Evolutionary conservation across 2,888 invertebrate species (phyloP).

Genomic region (Psylliodes chrysocephalus): DNA sequence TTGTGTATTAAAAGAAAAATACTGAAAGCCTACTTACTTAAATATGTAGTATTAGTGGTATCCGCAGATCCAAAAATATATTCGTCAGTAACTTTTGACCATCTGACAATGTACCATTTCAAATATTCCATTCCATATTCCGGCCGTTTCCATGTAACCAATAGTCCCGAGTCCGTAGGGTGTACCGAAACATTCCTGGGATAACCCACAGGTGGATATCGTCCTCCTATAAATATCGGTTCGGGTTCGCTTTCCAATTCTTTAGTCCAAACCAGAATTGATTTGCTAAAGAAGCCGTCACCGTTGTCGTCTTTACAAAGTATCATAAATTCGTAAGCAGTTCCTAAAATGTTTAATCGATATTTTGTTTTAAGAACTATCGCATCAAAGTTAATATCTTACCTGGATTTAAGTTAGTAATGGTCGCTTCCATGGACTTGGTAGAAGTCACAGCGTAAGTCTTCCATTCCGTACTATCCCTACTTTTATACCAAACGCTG

Average conservation of each 20-base stretch:
- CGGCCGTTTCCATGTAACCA: slow-evolving; percentile 80
- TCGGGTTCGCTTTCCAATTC: slow-evolving; percentile 55
- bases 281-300: slow-evolving; percentile 90
- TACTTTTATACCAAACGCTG: slow-evolving; percentile 86
- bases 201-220: slow-evolving; percentile 65
- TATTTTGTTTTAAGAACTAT: too few relatives aligned
- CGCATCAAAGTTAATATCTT: background rate
- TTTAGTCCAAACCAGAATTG: slow-evolving; percentile 79
- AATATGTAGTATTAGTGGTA: slow-evolving; percentile 76
- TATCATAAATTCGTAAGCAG: slow-evolving; percentile 91
- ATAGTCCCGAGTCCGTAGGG: slow-evolving; percentile 78
- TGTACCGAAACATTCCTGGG: slow-evolving; percentile 78
- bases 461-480: slow-evolving; percentile 83
- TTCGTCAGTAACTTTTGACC: slow-evolving; percentile 72
- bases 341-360: slow-evolving; percentile 54
- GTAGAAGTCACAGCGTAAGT: slow-evolving; percentile 80
- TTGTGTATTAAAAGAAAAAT: background rate
- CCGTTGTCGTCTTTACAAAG: slow-evolving; percentile 87
- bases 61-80: slow-evolving; percentile 74
- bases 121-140: slow-evolving; percentile 68
- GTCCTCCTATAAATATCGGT: slow-evolving; percentile 37
- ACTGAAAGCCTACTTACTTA: slow-evolving; percentile 56
- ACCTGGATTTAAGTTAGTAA: slow-evolving; percentile 80
- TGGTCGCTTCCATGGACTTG: slow-evolving; percentile 80
- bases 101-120: slow-evolving; percentile 74